These are phyloP conservation scores for Procavia capensis DNA, from an alignment of 2,113 vertebrate genomes.

Conservation along the genomic window DNA sequence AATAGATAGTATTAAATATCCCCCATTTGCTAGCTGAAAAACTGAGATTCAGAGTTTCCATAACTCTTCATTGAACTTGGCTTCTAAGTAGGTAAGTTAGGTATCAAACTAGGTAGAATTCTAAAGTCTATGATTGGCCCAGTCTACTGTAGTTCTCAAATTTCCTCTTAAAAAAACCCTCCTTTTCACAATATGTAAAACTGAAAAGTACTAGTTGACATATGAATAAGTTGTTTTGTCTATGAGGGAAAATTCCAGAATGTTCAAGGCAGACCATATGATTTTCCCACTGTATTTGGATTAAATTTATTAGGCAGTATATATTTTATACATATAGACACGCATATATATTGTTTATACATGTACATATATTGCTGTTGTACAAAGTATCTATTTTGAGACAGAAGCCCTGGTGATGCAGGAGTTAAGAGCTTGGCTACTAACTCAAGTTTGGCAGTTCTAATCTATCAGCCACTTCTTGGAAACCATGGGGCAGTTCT, in stretches of 20 bases:
- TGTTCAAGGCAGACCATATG: not conserved
- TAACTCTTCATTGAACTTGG: not conserved
- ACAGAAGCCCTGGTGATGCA: too few species aligned
- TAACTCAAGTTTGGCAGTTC: too few species aligned
- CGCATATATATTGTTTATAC: not conserved
- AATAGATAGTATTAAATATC: not conserved
- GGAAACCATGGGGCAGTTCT: not conserved
- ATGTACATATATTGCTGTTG: not conserved
- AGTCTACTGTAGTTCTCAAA: not conserved
- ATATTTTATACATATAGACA: not conserved
- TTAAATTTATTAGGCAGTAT: not conserved
- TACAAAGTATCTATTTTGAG: not conserved
- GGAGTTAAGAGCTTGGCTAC: too few species aligned
- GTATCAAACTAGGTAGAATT: not conserved
- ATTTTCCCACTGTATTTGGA: not conserved
- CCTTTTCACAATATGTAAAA: slow-evolving; percentile 23
- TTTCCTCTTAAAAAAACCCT: not conserved
- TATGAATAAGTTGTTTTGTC: not conserved
- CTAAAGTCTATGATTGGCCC: not conserved
- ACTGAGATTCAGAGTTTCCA: not conserved
- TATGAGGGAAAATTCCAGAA: slow-evolving; percentile 15
- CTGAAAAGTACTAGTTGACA: not conserved
- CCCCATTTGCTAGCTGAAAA: not conserved
- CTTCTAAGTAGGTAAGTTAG: not conserved
- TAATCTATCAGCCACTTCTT: not conserved